phyloP scores from a whole-genome alignment of 2,888 invertebrate genomes.

The Macaria notata region DNA sequence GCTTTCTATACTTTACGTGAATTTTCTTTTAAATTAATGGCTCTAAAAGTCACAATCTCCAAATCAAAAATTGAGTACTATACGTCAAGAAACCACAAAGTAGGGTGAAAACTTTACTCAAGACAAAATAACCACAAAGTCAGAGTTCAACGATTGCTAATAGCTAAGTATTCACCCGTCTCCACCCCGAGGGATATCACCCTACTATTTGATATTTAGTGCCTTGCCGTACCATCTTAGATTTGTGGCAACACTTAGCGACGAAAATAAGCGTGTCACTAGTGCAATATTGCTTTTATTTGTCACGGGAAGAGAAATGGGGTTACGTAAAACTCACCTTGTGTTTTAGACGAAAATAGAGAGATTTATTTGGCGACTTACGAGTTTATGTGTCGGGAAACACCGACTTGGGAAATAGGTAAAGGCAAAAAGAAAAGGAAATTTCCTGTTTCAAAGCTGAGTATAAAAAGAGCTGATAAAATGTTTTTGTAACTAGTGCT shows the following conservation, averaged over 20 bases:
- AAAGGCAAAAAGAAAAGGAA: not conserved
- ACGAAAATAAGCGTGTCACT: constrained; percentile 50
- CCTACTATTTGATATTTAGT: constrained; percentile 62
- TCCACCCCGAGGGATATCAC: constrained; percentile 50
- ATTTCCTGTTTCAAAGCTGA: not conserved
- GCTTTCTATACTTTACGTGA: too few relatives aligned
- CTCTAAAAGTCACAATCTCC: constrained; percentile 13
- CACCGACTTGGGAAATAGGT: not conserved
- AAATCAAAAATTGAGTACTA: constrained; percentile 15
- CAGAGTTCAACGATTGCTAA: constrained; percentile 72
- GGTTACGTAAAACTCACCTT: constrained; percentile 21
- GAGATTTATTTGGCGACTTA: constrained; percentile 16
- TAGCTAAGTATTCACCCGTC: constrained; percentile 56
- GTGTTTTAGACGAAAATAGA: constrained; percentile 19
- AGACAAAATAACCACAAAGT: constrained; percentile 59
- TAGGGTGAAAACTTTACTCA: constrained; percentile 24
- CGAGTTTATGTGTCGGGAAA: too few relatives aligned
- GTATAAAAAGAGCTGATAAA: not conserved
- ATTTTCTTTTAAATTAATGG: too few relatives aligned
- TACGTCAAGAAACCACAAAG: constrained; percentile 16
- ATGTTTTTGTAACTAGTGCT: too few relatives aligned
- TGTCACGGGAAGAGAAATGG: constrained; percentile 43
- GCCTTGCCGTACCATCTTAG: constrained; percentile 77
- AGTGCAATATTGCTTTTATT: constrained; percentile 42
- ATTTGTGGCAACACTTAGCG: constrained; percentile 70